Evolutionary conservation across 2,888 invertebrate species (phyloP).

Genomic region (Leucoptera coffeella): DNA sequence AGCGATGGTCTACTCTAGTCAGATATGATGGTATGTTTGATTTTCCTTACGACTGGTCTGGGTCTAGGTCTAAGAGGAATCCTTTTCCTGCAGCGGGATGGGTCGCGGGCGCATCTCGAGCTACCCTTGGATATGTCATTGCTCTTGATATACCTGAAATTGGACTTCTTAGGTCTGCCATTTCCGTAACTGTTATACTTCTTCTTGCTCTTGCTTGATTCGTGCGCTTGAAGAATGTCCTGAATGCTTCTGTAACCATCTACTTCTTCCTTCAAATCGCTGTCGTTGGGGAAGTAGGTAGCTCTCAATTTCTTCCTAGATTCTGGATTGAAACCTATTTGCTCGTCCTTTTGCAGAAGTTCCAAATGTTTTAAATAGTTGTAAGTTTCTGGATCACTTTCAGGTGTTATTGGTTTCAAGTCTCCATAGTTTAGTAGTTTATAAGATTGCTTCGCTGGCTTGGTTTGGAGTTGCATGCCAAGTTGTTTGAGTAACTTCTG

Average conservation of each 20-base stretch:
- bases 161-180: neutral
- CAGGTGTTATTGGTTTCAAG: slow-evolving; percentile 24
- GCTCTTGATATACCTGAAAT: slow-evolving; percentile 7
- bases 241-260: slow-evolving; percentile 13
- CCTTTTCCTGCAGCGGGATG: slow-evolving; percentile 19
- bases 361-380: slow-evolving; percentile 29
- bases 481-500: slow-evolving; percentile 6
- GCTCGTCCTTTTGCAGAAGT: slow-evolving; percentile 11
- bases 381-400: slow-evolving; percentile 28
- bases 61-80: slow-evolving; percentile 12
- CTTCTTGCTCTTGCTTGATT: slow-evolving; percentile 18
- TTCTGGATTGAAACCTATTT: too few species aligned
- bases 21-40: slow-evolving; percentile 14
- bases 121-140: slow-evolving; percentile 9
- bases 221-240: slow-evolving; percentile 32
- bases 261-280: too few species aligned
- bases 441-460: slow-evolving; percentile 14
- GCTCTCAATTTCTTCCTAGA: too few species aligned
- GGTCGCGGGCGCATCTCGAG: slow-evolving; percentile 15
- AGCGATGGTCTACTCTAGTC: slow-evolving; percentile 7
- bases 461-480: slow-evolving; percentile 11
- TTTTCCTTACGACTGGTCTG: slow-evolving; percentile 21
- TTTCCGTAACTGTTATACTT: slow-evolving; percentile 1
- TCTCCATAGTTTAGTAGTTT: slow-evolving; percentile 23
- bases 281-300: slow-evolving; percentile 16